Percentiles rank a stretch among this genome's conserved stretches.
Conservation (phyloP, 1,140 invertebrate genomes). For the Pantala flavescens region DNA sequence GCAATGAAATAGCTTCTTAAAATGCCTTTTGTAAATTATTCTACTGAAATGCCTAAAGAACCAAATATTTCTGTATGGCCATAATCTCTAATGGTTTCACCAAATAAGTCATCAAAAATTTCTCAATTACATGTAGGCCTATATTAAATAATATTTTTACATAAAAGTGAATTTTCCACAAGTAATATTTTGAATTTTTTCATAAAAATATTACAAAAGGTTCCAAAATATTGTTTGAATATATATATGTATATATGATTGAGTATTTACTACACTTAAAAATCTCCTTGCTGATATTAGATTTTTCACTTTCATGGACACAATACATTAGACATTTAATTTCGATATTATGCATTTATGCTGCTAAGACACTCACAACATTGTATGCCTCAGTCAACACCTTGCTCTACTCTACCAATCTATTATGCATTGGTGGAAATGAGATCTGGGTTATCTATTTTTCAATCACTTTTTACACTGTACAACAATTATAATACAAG, state of each 20-base stretch:
- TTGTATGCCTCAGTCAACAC: constrained; percentile 1
- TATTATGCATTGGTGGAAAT: neutral
- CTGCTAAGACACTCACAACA: constrained; percentile 3
- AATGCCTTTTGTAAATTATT: neutral
- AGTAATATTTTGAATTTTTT: constrained; percentile 9
- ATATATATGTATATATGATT: constrained; percentile 11
- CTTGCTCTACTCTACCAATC: constrained; percentile 5
- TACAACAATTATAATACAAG: constrained; percentile 8
- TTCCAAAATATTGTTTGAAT: constrained; percentile 8
- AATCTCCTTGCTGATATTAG: neutral
- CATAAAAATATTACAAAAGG: constrained; percentile 10
- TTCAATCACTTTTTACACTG: constrained; percentile 6
- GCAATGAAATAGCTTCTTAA: neutral
- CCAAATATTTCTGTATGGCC: neutral
- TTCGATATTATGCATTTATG: constrained; percentile 5
- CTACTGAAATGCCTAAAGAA: neutral
- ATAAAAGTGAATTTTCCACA: constrained; percentile 7
- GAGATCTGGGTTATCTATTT: neutral
- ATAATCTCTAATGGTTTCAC: neutral
- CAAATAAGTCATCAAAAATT: neutral
- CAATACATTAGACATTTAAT: neutral
- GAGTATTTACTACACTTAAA: neutral
- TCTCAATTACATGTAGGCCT: neutral
- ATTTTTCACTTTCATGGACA: neutral
- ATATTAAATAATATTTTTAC: neutral